These are phyloP conservation scores for Noctilio leporinus DNA, from an alignment of 2,113 vertebrate species.

Conservation along the genomic window DNA sequence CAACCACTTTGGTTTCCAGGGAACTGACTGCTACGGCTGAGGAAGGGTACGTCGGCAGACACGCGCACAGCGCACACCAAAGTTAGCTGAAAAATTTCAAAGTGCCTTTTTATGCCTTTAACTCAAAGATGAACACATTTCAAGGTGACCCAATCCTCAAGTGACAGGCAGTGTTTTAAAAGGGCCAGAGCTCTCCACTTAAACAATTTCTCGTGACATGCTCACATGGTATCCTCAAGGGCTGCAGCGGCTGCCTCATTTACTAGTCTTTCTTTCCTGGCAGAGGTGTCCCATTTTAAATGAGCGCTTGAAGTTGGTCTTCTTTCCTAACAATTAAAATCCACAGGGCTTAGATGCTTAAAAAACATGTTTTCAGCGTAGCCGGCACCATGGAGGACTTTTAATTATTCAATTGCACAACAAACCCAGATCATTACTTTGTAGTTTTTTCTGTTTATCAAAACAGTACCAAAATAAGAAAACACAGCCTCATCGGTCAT, in stretches of 20 bases:
- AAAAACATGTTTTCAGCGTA: not conserved
- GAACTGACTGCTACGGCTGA: not conserved
- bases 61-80: conserved; percentile 25
- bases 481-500: not conserved
- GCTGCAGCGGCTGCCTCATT: conserved; percentile 42
- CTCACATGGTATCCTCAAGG: conserved; percentile 50
- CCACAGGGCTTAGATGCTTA: conserved; percentile 12
- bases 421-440: conserved; percentile 12
- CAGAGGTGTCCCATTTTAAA: conserved; percentile 38
- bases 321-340: conserved; percentile 59
- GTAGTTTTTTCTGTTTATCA: conserved; percentile 9
- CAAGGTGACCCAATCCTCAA: conserved; percentile 72
- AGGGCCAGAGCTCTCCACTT: conserved; percentile 64
- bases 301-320: conserved; percentile 33
- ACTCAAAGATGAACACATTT: conserved; percentile 71
- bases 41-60: not conserved
- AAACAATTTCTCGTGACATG: conserved; percentile 67
- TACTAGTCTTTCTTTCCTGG: conserved; percentile 37
- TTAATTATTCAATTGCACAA: conserved; percentile 48
- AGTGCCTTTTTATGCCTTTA: conserved; percentile 64
- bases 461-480: conserved; percentile 44
- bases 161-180: conserved; percentile 66
- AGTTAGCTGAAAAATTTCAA: conserved; percentile 58
- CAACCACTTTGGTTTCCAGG: conserved; percentile 49
- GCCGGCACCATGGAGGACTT: conserved; percentile 5